Conservation (phyloP, 2,113 vertebrate genomes). For the Bothrops jararaca region DNA sequence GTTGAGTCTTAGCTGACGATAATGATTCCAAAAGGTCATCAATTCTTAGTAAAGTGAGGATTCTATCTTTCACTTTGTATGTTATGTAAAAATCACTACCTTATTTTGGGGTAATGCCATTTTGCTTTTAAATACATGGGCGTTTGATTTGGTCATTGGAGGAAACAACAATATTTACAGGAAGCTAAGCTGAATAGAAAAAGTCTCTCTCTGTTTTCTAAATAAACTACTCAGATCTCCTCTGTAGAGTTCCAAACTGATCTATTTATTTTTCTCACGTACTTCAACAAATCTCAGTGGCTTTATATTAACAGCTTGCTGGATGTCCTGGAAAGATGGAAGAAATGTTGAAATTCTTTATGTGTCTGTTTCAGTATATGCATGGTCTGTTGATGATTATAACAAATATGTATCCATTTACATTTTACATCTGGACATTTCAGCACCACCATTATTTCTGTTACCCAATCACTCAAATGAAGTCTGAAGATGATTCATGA, state of each 20-base stretch:
- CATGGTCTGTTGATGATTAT: conserved; percentile 37
- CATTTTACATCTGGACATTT: neutral
- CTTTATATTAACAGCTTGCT: conserved; percentile 23
- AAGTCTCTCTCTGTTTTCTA: conserved; percentile 27
- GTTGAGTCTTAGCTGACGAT: neutral
- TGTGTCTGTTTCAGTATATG: conserved; percentile 49
- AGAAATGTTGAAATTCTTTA: conserved; percentile 59
- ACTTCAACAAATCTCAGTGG: conserved; percentile 35
- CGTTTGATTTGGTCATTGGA: neutral
- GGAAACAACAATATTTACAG: neutral
- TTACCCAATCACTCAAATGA: neutral
- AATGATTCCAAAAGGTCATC: neutral
- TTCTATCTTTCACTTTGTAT: neutral
- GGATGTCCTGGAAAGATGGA: conserved; percentile 43
- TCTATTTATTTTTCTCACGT: conserved; percentile 27
- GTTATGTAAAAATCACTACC: neutral
- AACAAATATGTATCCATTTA: conserved; percentile 19
- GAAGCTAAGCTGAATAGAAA: neutral
- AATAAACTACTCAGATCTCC: conserved; percentile 38
- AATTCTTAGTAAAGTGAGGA: neutral
- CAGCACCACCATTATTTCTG: neutral
- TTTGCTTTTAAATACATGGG: neutral
- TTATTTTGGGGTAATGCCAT: neutral
- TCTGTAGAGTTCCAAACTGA: conserved; percentile 26
- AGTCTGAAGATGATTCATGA: neutral